phyloP scores from a whole-genome alignment of 2,113 vertebrate species.

The Mustela nigripes region DNA sequence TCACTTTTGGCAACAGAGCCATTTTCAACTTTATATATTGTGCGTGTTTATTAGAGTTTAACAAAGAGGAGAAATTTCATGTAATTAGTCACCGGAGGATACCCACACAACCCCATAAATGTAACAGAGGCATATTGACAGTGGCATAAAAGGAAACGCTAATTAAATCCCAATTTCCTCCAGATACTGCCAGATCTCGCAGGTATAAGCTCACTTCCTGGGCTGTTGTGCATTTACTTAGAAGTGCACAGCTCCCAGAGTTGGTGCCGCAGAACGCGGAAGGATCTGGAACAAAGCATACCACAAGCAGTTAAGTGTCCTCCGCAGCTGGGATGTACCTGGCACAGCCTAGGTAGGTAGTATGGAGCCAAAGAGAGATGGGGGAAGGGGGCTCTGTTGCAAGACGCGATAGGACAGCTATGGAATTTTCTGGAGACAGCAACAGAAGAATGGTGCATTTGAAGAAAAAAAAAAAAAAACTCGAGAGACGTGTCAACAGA shows the following conservation, averaged over 20 bases:
- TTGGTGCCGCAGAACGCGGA: accelerated
- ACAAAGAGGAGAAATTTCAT: conserved; percentile 73
- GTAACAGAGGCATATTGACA: conserved; percentile 82
- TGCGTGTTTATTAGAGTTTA: conserved; percentile 83
- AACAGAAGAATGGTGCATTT: not conserved
- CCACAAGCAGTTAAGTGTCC: too few relatives aligned
- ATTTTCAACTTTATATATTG: conserved; percentile 65
- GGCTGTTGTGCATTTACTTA: not conserved
- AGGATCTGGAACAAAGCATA: not conserved
- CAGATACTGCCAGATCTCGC: conserved; percentile 41
- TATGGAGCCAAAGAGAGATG: not conserved
- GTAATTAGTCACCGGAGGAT: conserved; percentile 84
- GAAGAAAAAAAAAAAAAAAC: not conserved
- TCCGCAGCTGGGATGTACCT: accelerated
- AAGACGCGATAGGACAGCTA: not conserved
- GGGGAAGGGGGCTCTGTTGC: not conserved
- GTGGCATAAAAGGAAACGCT: conserved; percentile 78
- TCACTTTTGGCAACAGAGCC: conserved; percentile 74
- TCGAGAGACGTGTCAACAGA: not conserved
- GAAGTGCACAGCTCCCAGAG: not conserved
- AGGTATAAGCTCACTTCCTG: not conserved
- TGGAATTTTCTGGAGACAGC: conserved; percentile 12
- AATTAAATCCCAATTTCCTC: conserved; percentile 84
- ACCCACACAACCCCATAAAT: conserved; percentile 66
- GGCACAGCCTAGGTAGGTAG: not conserved